Conservation (phyloP, 2,888 invertebrate genomes). For the Drosophila ustulata region DNA sequence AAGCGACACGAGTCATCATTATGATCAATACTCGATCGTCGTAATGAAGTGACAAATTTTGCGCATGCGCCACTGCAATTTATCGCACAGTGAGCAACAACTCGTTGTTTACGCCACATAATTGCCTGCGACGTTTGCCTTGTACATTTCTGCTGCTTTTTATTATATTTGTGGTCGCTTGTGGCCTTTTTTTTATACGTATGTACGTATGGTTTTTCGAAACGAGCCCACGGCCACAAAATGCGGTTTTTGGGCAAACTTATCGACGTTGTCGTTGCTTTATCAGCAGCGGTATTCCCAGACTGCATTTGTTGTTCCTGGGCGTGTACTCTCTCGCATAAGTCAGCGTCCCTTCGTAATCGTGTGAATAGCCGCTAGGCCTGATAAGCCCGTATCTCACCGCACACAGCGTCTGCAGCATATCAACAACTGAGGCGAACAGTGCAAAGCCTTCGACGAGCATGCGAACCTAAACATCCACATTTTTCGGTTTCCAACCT, state of each 20-base stretch:
- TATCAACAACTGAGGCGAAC: slow-evolving; percentile 28
- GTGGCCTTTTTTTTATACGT: slow-evolving; percentile 31
- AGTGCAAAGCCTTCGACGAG: slow-evolving; percentile 22
- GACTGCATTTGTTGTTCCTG: slow-evolving; percentile 39
- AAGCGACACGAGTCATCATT: slow-evolving; percentile 11
- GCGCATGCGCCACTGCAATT: slow-evolving; percentile 49
- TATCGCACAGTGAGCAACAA: not conserved
- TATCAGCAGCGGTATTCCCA: slow-evolving; percentile 49
- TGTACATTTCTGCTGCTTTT: not conserved
- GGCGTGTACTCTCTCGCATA: slow-evolving; percentile 43
- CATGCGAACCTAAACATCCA: not conserved
- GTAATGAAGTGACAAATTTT: slow-evolving; percentile 29
- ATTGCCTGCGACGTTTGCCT: slow-evolving; percentile 11
- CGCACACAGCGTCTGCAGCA: slow-evolving; percentile 33
- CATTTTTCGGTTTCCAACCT: slow-evolving; percentile 4
- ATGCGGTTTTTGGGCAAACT: slow-evolving; percentile 21
- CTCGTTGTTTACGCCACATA: slow-evolving; percentile 5
- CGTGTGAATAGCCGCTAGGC: slow-evolving; percentile 45
- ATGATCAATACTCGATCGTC: not conserved
- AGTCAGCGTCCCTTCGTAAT: slow-evolving; percentile 29
- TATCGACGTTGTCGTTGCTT: slow-evolving; percentile 29
- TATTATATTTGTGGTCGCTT: slow-evolving; percentile 14
- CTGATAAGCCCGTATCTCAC: slow-evolving; percentile 50
- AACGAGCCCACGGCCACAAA: slow-evolving; percentile 42
- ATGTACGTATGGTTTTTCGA: not conserved